A percentile compares a stretch with the other conserved stretches of the same genome.
phyloP scores from a whole-genome alignment of 1,140 invertebrate species.

The Drosophila parabipectinata region DNA sequence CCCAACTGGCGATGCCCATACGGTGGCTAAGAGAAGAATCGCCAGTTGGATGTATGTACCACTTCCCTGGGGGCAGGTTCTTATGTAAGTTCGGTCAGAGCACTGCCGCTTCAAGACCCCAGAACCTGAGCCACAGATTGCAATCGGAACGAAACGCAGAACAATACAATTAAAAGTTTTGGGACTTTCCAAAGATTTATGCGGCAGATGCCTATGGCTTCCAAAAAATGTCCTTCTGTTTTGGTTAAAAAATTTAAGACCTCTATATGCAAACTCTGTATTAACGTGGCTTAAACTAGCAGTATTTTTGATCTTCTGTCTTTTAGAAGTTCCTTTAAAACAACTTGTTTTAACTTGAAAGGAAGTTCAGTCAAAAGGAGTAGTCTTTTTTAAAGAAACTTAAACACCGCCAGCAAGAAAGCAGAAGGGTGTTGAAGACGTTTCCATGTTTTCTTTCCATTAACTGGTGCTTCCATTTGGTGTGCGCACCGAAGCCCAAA shows the following conservation, averaged over 20 bases:
- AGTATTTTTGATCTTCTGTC: too few species aligned
- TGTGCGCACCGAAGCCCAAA: background rate
- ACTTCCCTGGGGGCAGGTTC: conserved; percentile 3
- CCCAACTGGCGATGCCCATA: conserved; percentile 15
- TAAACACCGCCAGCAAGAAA: background rate
- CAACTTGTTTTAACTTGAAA: background rate
- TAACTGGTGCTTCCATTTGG: conserved; percentile 8
- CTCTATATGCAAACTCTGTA: too few species aligned
- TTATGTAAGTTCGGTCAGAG: conserved; percentile 24
- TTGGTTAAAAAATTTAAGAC: background rate
- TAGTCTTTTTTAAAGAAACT: background rate
- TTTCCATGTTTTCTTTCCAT: conserved; percentile 28
- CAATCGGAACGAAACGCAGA: conserved; percentile 28
- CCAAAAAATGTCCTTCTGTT: background rate
- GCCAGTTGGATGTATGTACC: conserved; percentile 22
- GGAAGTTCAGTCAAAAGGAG: background rate
- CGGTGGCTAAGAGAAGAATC: conserved; percentile 19
- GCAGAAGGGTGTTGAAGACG: background rate
- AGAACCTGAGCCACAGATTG: conserved; percentile 12
- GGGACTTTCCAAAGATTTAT: conserved; percentile 19
- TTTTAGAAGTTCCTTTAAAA: background rate
- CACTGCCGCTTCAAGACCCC: conserved; percentile 3
- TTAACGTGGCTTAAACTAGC: too few species aligned
- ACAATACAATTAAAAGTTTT: conserved; percentile 19
- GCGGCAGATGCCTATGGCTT: background rate